Conservation (phyloP, 2,888 invertebrate genomes). For the Eupithecia centaureata region DNA sequence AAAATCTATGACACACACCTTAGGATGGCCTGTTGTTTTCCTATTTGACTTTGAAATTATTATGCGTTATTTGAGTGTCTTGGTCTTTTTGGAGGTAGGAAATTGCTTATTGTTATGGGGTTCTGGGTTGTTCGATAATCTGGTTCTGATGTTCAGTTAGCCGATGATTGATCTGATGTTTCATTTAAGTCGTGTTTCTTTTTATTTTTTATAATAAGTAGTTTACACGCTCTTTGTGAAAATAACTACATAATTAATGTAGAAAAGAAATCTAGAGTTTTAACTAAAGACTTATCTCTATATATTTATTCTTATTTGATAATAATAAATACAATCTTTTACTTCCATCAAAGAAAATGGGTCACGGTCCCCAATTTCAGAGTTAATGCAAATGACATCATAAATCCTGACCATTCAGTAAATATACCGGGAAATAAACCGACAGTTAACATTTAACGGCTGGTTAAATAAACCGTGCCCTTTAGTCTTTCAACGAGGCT, state of each 20-base stretch:
- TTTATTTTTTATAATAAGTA: no score
- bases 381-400: conserved; percentile 15
- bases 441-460: conserved; percentile 21
- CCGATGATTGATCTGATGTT: no score
- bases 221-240: background rate
- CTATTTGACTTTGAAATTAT: background rate
- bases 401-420: conserved; percentile 12
- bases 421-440: conserved; percentile 26
- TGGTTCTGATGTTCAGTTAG: no score
- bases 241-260: background rate
- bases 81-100: no score
- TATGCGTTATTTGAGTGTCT: background rate
- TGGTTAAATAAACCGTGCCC: conserved; percentile 13
- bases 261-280: background rate
- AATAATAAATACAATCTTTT: conserved; percentile 5
- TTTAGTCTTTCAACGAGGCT: background rate
- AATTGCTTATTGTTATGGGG: no score
- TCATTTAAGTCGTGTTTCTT: no score
- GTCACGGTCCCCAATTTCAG: conserved; percentile 12
- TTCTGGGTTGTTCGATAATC: no score
- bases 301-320: background rate
- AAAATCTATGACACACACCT: background rate
- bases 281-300: background rate
- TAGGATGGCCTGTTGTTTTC: background rate
- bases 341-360: conserved; percentile 12